Percentiles rank a stretch among this genome's conserved stretches.
Evolutionary conservation across 2,113 vertebrate genomes (phyloP).

Genomic region (Sterrhoptilus dennistouni): DNA sequence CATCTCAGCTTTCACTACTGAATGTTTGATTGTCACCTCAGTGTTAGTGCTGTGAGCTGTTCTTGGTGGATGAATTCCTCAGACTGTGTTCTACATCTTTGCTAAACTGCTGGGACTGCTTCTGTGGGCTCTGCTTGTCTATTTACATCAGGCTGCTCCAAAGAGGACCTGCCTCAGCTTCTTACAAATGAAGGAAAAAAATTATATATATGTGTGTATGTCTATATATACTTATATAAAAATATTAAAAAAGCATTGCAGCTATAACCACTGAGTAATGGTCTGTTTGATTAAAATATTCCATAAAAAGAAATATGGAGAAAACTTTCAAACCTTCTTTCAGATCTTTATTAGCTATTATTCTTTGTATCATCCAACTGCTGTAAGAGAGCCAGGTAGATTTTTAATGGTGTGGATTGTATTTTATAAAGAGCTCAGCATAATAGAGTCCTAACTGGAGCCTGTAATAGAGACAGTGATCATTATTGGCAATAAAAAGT

Average conservation of each 20-base stretch:
- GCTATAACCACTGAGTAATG: neutral
- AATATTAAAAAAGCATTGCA: neutral
- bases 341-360: neutral
- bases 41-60: neutral
- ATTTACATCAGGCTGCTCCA: neutral
- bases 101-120: neutral
- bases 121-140: neutral
- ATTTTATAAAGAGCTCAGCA: constrained; percentile 1
- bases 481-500: constrained; percentile 20
- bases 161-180: neutral
- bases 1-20: neutral
- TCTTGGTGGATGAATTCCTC: neutral
- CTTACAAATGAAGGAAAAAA: neutral
- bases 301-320: neutral
- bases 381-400: neutral
- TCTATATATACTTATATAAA: neutral
- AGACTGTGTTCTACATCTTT: neutral
- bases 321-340: neutral
- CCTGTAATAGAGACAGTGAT: neutral
- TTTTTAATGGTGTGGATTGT: neutral
- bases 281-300: neutral
- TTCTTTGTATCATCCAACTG: neutral
- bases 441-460: constrained; percentile 13
- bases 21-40: neutral
- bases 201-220: rapidly evolving